Base-by-base conservation (phyloP, 1,140 invertebrate genomes). In the Phortica variegata region DNA sequence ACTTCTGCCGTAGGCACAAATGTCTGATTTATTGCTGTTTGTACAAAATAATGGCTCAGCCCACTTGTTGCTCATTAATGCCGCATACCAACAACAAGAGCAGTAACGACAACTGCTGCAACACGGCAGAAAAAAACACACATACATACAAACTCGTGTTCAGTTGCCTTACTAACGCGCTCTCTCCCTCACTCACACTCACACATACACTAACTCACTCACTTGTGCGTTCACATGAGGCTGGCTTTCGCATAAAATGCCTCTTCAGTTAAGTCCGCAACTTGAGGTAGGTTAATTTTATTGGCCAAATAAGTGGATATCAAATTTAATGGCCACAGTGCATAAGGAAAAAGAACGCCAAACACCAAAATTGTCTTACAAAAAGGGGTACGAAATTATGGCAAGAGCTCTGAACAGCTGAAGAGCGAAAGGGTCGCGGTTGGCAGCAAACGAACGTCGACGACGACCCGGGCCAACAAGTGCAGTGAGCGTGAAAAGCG, bases 251-350 rank as follows among this genome's bases (percentile, higher is more conserved):
- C 2, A 26, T 19, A 2, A 20, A 20, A 31, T 31, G 7, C 12
- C 26, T 8, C 7, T 7, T 12, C 16, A 44, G 29, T 33, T 33
- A 44, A 29, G 21, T 31, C 12, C 26, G 43, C 58, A 50, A 56
- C 62, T 68, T 68, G 65, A 65, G 65, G 65, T 68, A 69, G 65
- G 65, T 68, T 68, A 68, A 68, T 68, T 68, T 68, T 68, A 68
- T 68, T 68, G 65, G 65, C 65, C 65, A 68, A 68, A 63, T 68
- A 68, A 69, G 65, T 68, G 65, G 65, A 60, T 68, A 65, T 65
- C 62, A 68, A 62, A 66, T 68, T 66, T 65, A 69, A 68, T 60
- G 60, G 65, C 50, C 63, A 61, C 29, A 31, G 29, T 36, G 54
- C 15, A 52, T 7, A 41, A 20, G 33, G 46, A 43, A 47, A 47